phyloP scores from a whole-genome alignment of 1,140 invertebrate species.

The Drosophila chauvacae region DNA sequence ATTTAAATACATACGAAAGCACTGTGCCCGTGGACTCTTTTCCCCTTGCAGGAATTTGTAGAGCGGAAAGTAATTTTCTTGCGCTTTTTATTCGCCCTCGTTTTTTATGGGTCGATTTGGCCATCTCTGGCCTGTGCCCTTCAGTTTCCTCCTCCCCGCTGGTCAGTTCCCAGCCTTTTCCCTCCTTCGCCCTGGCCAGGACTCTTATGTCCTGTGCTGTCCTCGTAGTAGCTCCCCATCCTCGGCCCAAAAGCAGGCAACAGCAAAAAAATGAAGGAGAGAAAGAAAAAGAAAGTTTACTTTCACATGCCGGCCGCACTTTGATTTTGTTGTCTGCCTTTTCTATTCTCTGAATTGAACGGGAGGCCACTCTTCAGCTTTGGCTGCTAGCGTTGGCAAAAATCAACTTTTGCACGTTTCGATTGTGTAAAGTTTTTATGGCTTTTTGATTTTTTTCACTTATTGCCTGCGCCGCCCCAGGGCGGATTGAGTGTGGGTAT shows the following conservation, averaged over 20 bases:
- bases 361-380: slow-evolving; percentile 27
- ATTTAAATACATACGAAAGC: neutral
- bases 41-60: slow-evolving; percentile 58
- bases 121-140: slow-evolving; percentile 12
- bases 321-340: slow-evolving; percentile 77
- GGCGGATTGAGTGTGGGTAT: neutral
- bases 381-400: slow-evolving; percentile 76
- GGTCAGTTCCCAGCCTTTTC: neutral
- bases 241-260: slow-evolving; percentile 20
- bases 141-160: slow-evolving; percentile 1
- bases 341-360: slow-evolving; percentile 18
- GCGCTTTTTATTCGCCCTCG: slow-evolving; percentile 70
- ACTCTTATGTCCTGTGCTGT: slow-evolving; percentile 33
- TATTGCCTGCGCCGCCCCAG: slow-evolving; percentile 54
- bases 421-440: slow-evolving; percentile 84
- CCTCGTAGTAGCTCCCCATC: slow-evolving; percentile 50
- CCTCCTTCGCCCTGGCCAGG: slow-evolving; percentile 2
- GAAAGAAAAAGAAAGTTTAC: slow-evolving; percentile 57
- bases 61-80: slow-evolving; percentile 83
- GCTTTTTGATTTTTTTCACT: slow-evolving; percentile 84
- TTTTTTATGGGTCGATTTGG: slow-evolving; percentile 75
- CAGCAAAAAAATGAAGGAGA: slow-evolving; percentile 21
- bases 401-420: slow-evolving; percentile 83
- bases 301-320: slow-evolving; percentile 73
- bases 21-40: slow-evolving; percentile 2